Conservation (phyloP, 2,888 invertebrate genomes). For the Aricia artaxerxes region DNA sequence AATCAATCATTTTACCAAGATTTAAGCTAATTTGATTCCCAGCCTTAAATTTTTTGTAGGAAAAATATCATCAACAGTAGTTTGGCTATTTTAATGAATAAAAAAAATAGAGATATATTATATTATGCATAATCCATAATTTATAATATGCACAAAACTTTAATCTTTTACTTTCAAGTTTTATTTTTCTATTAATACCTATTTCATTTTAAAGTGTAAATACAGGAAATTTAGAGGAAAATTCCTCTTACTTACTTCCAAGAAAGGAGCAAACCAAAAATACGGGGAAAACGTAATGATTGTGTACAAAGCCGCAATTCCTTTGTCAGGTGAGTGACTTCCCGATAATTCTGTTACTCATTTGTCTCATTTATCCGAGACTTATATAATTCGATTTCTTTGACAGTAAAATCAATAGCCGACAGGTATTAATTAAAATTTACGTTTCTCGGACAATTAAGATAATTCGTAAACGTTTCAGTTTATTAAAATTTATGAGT, state of each 20-base stretch:
- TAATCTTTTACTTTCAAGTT: too few relatives aligned
- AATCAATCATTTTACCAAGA: too few relatives aligned
- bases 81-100: too few relatives aligned
- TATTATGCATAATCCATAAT: too few relatives aligned
- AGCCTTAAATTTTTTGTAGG: too few relatives aligned
- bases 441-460: constrained; percentile 30
- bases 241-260: not conserved
- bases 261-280: not conserved
- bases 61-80: too few relatives aligned
- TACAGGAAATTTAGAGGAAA: not conserved
- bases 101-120: too few relatives aligned
- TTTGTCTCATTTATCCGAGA: constrained; percentile 24
- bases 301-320: not conserved
- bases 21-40: too few relatives aligned
- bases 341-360: constrained; percentile 22
- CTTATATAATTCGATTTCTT: constrained; percentile 38
- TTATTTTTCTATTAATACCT: not conserved
- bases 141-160: too few relatives aligned
- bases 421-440: constrained; percentile 42
- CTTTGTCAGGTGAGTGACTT: constrained; percentile 19
- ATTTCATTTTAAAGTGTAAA: not conserved
- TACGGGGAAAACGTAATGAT: not conserved
- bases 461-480: not conserved
- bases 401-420: constrained; percentile 38
- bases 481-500: not conserved